Evolutionary conservation across 2,113 vertebrate species (phyloP).

Genomic region (Bufo gargarizans): DNA sequence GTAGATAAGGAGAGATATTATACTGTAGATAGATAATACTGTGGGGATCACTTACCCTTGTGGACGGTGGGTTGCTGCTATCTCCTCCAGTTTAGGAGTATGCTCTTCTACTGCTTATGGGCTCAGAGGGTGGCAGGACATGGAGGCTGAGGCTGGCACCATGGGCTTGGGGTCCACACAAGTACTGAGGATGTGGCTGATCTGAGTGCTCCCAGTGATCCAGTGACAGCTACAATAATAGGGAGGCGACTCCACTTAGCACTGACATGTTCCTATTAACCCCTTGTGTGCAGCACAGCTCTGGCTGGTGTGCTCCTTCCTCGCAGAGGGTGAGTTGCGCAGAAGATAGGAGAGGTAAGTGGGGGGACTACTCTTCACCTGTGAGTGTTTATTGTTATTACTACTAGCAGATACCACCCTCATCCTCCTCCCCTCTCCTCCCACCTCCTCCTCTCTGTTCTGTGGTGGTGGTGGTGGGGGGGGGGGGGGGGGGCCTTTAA

Average conservation of each 20-base stretch:
- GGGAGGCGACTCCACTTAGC: constrained; percentile 85
- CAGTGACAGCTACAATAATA: constrained; percentile 84
- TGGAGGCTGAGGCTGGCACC: constrained; percentile 27
- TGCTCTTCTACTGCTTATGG: constrained; percentile 37
- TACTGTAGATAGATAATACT: too few relatives aligned
- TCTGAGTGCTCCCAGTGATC: constrained; percentile 73
- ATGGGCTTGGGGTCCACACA: constrained; percentile 36
- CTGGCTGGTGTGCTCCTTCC: constrained; percentile 27
- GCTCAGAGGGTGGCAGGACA: constrained; percentile 24
- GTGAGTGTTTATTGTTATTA: constrained; percentile 51
- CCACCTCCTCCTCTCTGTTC: background rate
- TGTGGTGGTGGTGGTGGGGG: background rate
- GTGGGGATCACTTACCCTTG: background rate
- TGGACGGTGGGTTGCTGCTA: constrained; percentile 3
- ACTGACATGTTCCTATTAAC: constrained; percentile 71
- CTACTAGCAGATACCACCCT: constrained; percentile 38
- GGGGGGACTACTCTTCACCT: constrained; percentile 54
- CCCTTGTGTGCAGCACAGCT: constrained; percentile 66
- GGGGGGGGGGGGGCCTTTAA: constrained; percentile 44
- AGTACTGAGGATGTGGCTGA: constrained; percentile 69
- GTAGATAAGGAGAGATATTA: too few relatives aligned
- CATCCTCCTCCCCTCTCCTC: background rate
- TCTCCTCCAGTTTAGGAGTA: constrained; percentile 15
- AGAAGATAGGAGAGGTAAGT: constrained; percentile 55
- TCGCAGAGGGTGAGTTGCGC: constrained; percentile 40